Conservation (phyloP, 2,797 vertebrate genomes). For the Mallotus villosus region DNA sequence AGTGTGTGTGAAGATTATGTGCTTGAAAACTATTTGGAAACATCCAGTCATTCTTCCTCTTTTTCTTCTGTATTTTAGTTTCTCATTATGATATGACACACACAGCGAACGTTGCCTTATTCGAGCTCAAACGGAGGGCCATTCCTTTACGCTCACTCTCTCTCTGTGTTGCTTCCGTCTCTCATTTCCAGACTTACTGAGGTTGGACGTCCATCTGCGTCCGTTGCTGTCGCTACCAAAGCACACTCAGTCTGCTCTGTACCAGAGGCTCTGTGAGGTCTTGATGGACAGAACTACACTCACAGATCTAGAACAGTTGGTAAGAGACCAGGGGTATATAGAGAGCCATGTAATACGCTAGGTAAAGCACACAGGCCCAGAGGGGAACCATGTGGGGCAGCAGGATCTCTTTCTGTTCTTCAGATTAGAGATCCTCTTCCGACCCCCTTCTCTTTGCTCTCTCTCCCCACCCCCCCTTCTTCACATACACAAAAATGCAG, state of each 20-base stretch:
- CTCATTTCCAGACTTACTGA: constrained; percentile 64
- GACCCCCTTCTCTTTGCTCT: background rate
- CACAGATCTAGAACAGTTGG: constrained; percentile 70
- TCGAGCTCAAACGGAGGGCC: background rate
- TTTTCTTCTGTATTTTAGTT: too few relatives aligned
- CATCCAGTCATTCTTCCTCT: background rate
- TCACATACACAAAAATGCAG: background rate
- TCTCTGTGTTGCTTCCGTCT: background rate
- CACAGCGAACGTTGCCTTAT: background rate
- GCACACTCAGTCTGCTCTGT: constrained; percentile 56
- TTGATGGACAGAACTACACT: constrained; percentile 69
- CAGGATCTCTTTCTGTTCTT: background rate
- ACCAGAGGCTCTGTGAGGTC: constrained; percentile 60
- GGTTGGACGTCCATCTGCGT: constrained; percentile 67
- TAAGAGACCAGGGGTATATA: constrained; percentile 63
- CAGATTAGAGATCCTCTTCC: too few relatives aligned
- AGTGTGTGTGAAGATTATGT: background rate
- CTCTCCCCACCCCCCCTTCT: background rate
- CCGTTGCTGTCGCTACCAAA: constrained; percentile 69
- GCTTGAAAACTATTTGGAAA: background rate
- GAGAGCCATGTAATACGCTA: background rate
- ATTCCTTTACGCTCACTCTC: background rate
- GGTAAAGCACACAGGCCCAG: background rate
- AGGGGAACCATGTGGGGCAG: too few relatives aligned
- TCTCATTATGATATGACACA: background rate